Conservation (phyloP, 1,140 invertebrate genomes). For the Cyclargus thomasi region DNA sequence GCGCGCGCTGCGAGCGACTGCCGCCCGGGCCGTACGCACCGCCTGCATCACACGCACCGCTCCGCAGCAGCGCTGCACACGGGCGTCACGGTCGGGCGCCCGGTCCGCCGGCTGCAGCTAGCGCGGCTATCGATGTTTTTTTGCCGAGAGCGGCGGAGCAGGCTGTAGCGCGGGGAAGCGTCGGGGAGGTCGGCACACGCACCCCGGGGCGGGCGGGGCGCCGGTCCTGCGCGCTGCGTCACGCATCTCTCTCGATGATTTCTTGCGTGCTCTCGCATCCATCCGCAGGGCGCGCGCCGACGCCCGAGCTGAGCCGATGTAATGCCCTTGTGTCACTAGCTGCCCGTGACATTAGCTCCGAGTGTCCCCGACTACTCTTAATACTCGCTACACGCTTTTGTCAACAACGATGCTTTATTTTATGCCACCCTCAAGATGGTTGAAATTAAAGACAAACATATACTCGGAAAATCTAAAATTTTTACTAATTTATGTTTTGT, state of each 20-base stretch:
- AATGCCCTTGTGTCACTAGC: constrained; percentile 28
- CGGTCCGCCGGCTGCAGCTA: constrained; percentile 50
- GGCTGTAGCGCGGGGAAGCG: constrained; percentile 35
- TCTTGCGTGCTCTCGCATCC: constrained; percentile 63
- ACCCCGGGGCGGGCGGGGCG: constrained; percentile 48
- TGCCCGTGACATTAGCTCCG: constrained; percentile 25
- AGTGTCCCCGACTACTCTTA: not conserved
- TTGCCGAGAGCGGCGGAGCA: constrained; percentile 42
- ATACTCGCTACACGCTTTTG: not conserved
- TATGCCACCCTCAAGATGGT: not conserved
- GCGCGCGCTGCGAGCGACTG: constrained; percentile 63
- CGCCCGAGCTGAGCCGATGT: constrained; percentile 28
- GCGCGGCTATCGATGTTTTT: constrained; percentile 64
- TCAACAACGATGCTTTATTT: not conserved
- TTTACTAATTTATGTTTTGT: not conserved
- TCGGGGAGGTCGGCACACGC: constrained; percentile 41
- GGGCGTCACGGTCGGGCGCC: constrained; percentile 24
- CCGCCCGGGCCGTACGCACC: constrained; percentile 56
- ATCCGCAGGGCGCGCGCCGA: constrained; percentile 52
- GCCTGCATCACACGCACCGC: constrained; percentile 45
- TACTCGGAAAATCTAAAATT: too few relatives aligned
- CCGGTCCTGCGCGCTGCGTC: constrained; percentile 69
- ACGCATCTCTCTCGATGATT: constrained; percentile 62
- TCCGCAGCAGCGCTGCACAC: constrained; percentile 36
- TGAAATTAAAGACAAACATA: not conserved